These are phyloP conservation scores for Pachycephus smyrnensis DNA, from an alignment of 2,888 invertebrate genomes.

Conservation along the genomic window DNA sequence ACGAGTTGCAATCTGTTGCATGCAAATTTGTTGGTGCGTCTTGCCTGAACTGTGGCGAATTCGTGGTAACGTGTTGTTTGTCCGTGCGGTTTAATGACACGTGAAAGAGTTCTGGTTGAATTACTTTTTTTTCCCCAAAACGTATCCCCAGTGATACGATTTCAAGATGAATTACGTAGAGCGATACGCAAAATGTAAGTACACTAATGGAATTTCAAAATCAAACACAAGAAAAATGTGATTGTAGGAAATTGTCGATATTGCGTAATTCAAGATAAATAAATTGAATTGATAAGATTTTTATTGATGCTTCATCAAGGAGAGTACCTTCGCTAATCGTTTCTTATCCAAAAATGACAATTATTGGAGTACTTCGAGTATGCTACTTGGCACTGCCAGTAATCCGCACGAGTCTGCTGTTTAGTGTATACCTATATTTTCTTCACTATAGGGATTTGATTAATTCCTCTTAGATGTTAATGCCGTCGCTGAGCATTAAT, in stretches of 20 bases:
- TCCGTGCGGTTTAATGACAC: background rate
- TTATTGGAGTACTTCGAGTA: background rate
- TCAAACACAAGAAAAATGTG: background rate
- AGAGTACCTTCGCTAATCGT: background rate
- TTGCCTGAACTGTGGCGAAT: background rate
- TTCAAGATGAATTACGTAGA: background rate
- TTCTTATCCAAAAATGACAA: background rate
- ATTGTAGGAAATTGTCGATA: background rate
- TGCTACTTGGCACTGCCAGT: background rate
- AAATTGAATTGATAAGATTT: background rate
- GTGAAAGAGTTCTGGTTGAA: background rate
- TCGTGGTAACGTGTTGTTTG: background rate
- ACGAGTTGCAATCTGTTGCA: conserved; percentile 46
- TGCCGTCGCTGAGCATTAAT: background rate
- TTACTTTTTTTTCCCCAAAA: background rate
- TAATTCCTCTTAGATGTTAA: background rate
- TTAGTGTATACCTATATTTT: background rate
- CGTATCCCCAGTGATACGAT: background rate
- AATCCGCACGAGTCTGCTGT: background rate
- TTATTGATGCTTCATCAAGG: background rate
- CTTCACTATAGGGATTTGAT: background rate
- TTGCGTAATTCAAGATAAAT: background rate
- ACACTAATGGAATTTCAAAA: background rate
- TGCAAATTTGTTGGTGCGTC: conserved; percentile 13
- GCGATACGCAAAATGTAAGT: background rate